Evolutionary conservation across 2,797 vertebrate genomes (phyloP), one percentile per base, ranked within the genome.

Genomic region (Loris lydekkerianus): DNA sequence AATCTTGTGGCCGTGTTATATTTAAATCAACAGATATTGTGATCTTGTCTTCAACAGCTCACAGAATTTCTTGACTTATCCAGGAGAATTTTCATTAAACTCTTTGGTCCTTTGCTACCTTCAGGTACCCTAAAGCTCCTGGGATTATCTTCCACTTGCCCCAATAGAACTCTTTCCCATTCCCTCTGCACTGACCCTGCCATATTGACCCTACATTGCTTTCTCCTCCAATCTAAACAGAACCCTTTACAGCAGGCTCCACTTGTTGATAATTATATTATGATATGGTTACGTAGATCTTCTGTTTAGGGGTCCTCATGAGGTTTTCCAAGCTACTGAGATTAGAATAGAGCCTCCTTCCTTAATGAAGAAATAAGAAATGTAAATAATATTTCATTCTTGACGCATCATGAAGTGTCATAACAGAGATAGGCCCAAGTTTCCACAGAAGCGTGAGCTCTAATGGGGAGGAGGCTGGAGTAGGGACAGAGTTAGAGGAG

Each of bases 1-100:
- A 77, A 18, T 63, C n/a, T 82, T 77, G 34, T n/a, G 20, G 83
- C 18, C 58, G 29, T 49, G 4, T 23, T 78, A 20, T 17, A 78
- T 73, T 88, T 65, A n/a, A 87, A 86, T 82, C 67, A 53, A 76
- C 23, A 93, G 78, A 63, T 63, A 70, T 76, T 61, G 53, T 76
- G 84, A 77, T 27, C 31, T 90, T 94, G 43, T 76, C 53, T 81
- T 81, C 46, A 20, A 87, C 31, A 56, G 15, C 13, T 75, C 69
- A 87, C 43, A 70, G 46, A 91, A 65, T 21, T 65, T 72, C 25
- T 60, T 94, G 34, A 40, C 9, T 72, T 7, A 72, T 40, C 37
- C 27, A 37, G 21, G 31, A 10, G n/a, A 93, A 34, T 37, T 65
- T 81, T 86, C 27, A 43, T 43, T 40, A 43, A 4, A n/a, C 15